Conservation (phyloP, 2,797 vertebrate species). For the Microchirus variegatus region DNA sequence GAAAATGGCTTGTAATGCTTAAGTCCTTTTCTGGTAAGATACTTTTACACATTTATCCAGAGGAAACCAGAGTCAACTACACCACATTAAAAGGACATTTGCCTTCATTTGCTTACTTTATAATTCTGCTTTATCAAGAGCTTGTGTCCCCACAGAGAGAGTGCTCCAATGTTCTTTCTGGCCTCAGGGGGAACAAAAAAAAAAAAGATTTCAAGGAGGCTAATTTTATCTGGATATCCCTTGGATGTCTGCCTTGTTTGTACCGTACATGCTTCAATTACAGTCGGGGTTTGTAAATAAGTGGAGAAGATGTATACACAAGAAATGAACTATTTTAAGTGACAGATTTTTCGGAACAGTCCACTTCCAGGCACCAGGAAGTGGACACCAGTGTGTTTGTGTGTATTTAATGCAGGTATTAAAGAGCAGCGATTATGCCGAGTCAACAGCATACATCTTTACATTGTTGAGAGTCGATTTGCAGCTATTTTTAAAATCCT, state of each 20-base stretch:
- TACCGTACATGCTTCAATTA: constrained; percentile 49
- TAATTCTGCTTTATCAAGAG: constrained; percentile 52
- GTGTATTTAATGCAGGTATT: constrained; percentile 9
- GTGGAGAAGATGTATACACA: constrained; percentile 24
- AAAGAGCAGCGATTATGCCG: neutral
- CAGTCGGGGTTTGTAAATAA: constrained; percentile 33
- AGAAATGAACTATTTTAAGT: constrained; percentile 23
- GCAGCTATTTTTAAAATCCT: constrained; percentile 9
- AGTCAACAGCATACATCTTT: constrained; percentile 5
- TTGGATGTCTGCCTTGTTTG: constrained; percentile 54
- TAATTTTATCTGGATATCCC: constrained; percentile 58
- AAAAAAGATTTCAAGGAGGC: constrained; percentile 31
- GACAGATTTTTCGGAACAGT: constrained; percentile 19
- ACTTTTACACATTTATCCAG: too few species aligned
- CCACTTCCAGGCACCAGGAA: constrained; percentile 7
- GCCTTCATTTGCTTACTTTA: constrained; percentile 35
- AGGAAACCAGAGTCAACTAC: constrained; percentile 43
- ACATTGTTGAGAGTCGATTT: constrained; percentile 11
- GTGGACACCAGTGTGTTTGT: constrained; percentile 1
- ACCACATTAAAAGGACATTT: constrained; percentile 41
- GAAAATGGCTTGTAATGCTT: too few species aligned
- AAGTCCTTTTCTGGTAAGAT: too few species aligned
- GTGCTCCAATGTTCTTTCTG: constrained; percentile 45
- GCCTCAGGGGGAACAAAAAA: constrained; percentile 21
- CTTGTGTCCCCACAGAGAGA: constrained; percentile 39